Evolutionary conservation across 1,140 invertebrate genomes (phyloP).

Genomic region (Aphaenogaster ashmeadi): DNA sequence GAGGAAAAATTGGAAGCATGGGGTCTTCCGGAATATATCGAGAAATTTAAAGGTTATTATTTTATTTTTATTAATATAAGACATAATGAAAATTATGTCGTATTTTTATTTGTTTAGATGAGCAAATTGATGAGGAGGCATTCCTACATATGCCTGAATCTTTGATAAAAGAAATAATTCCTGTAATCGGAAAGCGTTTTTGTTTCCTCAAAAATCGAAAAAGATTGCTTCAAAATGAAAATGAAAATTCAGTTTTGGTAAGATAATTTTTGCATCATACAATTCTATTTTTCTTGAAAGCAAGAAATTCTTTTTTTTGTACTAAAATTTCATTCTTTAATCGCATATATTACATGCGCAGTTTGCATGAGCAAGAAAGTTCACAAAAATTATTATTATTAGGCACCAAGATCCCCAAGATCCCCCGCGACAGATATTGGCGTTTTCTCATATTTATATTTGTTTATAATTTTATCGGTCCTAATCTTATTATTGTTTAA

Average conservation of each 20-base stretch:
- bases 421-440: too few species aligned
- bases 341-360: too few species aligned
- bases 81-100: not conserved
- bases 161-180: slow-evolving; percentile 18
- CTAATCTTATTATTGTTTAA: too few species aligned
- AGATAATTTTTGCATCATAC: not conserved
- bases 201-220: slow-evolving; percentile 8
- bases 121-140: slow-evolving; percentile 18
- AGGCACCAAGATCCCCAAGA: too few species aligned
- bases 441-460: too few species aligned
- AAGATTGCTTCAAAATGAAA: not conserved
- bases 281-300: too few species aligned
- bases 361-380: too few species aligned
- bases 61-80: slow-evolving; percentile 16
- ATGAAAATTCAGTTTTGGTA: not conserved
- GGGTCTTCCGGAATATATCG: not conserved
- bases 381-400: too few species aligned
- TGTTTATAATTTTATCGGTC: too few species aligned
- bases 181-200: slow-evolving; percentile 21
- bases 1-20: not conserved
- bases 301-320: too few species aligned
- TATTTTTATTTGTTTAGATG: slow-evolving; percentile 26
- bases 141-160: not conserved
- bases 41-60: slow-evolving; percentile 18
- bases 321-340: too few species aligned